Conservation (phyloP, 2,797 vertebrate genomes). For the Gymnoscopelus braueri region DNA sequence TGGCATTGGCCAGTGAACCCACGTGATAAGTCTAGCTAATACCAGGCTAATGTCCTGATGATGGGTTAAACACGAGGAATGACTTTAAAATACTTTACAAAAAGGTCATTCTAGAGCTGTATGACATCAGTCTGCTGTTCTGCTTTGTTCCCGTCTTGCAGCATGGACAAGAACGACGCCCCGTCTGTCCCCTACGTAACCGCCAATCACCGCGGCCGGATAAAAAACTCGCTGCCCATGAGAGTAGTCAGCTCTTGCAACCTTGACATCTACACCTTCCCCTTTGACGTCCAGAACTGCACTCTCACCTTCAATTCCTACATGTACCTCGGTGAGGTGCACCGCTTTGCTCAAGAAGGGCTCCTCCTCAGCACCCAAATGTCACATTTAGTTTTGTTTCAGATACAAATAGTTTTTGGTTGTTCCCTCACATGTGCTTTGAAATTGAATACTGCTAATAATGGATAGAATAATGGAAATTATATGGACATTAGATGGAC, state of each 20-base stretch:
- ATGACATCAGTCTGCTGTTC: not conserved
- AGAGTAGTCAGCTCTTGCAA: slow-evolving; percentile 59
- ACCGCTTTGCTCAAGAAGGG: too few relatives aligned
- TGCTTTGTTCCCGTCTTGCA: slow-evolving; percentile 15
- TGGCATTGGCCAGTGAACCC: too few relatives aligned
- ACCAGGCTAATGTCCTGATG: not conserved
- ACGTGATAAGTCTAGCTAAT: too few relatives aligned
- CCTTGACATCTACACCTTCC: slow-evolving; percentile 55
- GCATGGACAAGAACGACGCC: slow-evolving; percentile 58
- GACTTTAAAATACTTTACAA: too few relatives aligned
- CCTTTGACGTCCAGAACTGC: slow-evolving; percentile 64
- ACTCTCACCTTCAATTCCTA: slow-evolving; percentile 44
- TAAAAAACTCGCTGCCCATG: slow-evolving; percentile 50
- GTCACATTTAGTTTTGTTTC: too few relatives aligned
- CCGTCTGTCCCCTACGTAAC: slow-evolving; percentile 52
- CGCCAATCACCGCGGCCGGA: slow-evolving; percentile 42
- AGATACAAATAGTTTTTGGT: too few relatives aligned
- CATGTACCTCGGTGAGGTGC: slow-evolving; percentile 51
- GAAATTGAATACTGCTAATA: too few relatives aligned
- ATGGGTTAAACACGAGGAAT: not conserved
- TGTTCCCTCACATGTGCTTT: too few relatives aligned
- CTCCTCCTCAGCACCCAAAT: too few relatives aligned
- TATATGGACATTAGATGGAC: too few relatives aligned
- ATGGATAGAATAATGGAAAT: too few relatives aligned
- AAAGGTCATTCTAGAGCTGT: too few relatives aligned